These are phyloP conservation scores for Danio jaintianensis DNA, from an alignment of 2,797 vertebrate species.

Conservation along the genomic window DNA sequence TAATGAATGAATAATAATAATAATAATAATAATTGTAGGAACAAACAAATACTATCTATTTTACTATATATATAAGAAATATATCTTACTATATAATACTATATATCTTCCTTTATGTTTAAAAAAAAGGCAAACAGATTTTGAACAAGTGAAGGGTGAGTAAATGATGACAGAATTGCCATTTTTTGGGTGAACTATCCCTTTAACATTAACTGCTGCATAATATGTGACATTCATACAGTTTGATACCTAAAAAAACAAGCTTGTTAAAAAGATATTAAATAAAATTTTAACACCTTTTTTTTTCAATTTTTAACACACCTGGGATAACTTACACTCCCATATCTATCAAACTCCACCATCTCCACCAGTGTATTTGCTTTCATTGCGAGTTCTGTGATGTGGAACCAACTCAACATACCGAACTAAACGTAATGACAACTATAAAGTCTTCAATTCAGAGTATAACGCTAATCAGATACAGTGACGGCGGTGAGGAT, in stretches of 20 bases:
- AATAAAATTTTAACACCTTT: background rate
- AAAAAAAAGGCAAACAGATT: no score
- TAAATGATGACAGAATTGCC: background rate
- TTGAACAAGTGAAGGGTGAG: background rate
- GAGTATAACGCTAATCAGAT: no score
- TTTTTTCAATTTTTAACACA: background rate
- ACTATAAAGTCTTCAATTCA: background rate
- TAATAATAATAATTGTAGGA: no score
- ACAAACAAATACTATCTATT: background rate
- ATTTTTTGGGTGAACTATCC: background rate
- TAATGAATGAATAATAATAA: no score
- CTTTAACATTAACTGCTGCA: background rate
- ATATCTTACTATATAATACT: no score
- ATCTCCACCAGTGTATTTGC: background rate
- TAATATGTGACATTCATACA: background rate
- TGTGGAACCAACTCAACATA: slow-evolving; percentile 3
- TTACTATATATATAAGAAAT: no score
- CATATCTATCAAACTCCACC: background rate
- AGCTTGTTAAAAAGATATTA: background rate
- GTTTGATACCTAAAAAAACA: background rate
- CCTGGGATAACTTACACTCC: slow-evolving; percentile 3
- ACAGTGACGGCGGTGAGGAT: no score
- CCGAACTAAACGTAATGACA: background rate
- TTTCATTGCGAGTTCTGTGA: slow-evolving; percentile 28
- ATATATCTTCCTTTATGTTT: no score